Evolutionary conservation across 2,797 vertebrate genomes (phyloP), one percentile per base, ranked within the genome.

Genomic region (Pithecia hirsuta): DNA sequence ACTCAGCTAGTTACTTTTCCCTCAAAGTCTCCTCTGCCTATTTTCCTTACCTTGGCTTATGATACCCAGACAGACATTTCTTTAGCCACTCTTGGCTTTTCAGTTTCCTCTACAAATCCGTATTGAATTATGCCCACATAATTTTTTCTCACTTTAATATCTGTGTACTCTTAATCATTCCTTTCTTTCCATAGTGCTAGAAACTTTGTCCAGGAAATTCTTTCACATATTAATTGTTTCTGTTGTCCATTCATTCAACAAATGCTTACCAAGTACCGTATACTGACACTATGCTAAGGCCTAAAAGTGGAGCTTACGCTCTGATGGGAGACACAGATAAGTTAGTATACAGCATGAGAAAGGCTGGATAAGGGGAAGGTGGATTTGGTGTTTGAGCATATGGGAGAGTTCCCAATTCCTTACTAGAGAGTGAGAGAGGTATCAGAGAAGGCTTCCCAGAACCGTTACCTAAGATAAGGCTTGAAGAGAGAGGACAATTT

Each of bases 21-120:
- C 33, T 64, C 2, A 75, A 93, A 80, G 46, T 85, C 28, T 89
- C 84, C 22, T 95, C 70, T 93, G 75, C 41, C 55, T 95, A 0
- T 67, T 85, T 89, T 91, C 41, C 6, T 95, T 95, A n/a, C 12
- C 36, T 89, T 89, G 87, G 22, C 59, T 85, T 93, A 22, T 84
- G 19, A 83, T 8, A 78, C 50, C 30, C 55, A 61, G 15, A 19
- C 20, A 93, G 41, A 64, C n/a, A 59, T 30, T 80, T 81, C 72
- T 74, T 82, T 55, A 94, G 76, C 67, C 64, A 78, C 72, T 41
- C 55, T 67, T 94, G 81, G 64, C 30, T 81, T 89, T 46, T 64
- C 41, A 52, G 61, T 89, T 52, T 94, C 44, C 41, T 36, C 41
- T 95, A 0, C 26, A 41, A 86, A 91, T 87, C 48, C 55, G 33